These are phyloP conservation scores for Trichogramma evanescens DNA, from an alignment of 2,888 invertebrate species.

Conservation along the genomic window DNA sequence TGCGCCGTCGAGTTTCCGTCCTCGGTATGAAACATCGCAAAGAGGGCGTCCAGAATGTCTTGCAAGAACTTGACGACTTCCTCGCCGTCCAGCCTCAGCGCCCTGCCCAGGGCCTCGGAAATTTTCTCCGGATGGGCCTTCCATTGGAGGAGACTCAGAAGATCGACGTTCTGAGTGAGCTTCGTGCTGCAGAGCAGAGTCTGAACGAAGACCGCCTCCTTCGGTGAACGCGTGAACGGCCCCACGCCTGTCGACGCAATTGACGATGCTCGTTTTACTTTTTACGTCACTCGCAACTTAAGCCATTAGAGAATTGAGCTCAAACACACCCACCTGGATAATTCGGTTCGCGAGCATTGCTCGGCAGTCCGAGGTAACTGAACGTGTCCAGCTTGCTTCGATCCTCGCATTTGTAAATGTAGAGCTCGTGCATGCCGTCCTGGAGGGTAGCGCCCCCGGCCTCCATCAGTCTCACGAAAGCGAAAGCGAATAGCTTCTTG, in stretches of 20 bases:
- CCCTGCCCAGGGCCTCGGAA: conserved; percentile 75
- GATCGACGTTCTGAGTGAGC: conserved; percentile 87
- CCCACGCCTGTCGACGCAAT: conserved; percentile 28
- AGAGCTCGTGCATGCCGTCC: conserved; percentile 83
- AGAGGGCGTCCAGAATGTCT: conserved; percentile 87
- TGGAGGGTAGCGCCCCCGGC: conserved; percentile 81
- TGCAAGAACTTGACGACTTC: conserved; percentile 91
- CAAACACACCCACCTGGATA: conserved; percentile 29
- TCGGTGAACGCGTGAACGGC: conserved; percentile 69
- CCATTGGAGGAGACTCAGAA: conserved; percentile 86
- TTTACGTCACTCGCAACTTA: background rate
- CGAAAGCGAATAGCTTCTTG: conserved; percentile 84
- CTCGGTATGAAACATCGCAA: conserved; percentile 88
- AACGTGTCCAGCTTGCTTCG: conserved; percentile 59
- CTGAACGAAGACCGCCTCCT: conserved; percentile 74
- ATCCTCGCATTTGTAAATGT: conserved; percentile 90
- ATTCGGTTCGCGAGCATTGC: conserved; percentile 41
- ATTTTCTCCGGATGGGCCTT: conserved; percentile 81
- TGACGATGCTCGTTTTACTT: background rate
- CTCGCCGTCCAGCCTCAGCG: conserved; percentile 74
- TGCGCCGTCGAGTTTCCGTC: conserved; percentile 84
- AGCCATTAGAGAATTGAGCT: background rate
- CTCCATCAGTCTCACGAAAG: conserved; percentile 85
- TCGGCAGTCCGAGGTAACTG: conserved; percentile 49
- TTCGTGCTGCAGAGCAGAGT: conserved; percentile 93